phyloP scores from a whole-genome alignment of 2,888 invertebrate species.

The Melikaiella ostensackeni region DNA sequence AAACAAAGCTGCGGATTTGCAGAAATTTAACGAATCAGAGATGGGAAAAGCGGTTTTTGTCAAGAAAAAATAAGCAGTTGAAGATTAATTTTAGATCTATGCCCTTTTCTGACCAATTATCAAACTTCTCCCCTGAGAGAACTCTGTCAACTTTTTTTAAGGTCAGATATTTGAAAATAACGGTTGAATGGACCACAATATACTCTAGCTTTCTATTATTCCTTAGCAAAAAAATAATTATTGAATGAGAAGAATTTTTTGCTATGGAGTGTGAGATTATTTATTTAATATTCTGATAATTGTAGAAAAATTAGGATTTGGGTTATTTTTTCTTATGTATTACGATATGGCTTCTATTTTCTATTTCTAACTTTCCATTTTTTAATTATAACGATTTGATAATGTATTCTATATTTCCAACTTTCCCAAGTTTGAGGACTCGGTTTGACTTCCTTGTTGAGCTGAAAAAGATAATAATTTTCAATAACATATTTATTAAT shows the following conservation, averaged over 20 bases:
- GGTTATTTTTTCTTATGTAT: not conserved
- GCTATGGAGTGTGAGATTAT: too few species aligned
- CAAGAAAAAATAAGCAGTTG: not conserved
- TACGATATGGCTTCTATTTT: not conserved
- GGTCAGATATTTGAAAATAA: conserved; percentile 22
- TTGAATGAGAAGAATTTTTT: too few species aligned
- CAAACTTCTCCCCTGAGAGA: not conserved
- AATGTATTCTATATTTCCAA: not conserved
- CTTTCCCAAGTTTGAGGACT: not conserved
- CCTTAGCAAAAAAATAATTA: not conserved
- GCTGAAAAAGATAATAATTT: not conserved
- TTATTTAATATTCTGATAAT: not conserved
- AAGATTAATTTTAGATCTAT: not conserved
- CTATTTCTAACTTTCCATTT: not conserved
- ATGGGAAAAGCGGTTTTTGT: conserved; percentile 9
- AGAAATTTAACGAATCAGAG: conserved; percentile 3
- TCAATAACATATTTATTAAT: not conserved
- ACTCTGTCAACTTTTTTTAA: not conserved
- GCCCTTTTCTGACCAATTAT: not conserved
- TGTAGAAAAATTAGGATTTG: conserved; percentile 9
- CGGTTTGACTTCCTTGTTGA: not conserved
- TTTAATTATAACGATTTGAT: not conserved
- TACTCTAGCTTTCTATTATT: conserved; percentile 26
- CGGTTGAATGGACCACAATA: conserved; percentile 35
- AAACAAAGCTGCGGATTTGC: conserved; percentile 70